Evolutionary conservation across 2,113 vertebrate species (phyloP), one percentile per base, ranked within the genome.

Genomic region (Scomber japonicus): DNA sequence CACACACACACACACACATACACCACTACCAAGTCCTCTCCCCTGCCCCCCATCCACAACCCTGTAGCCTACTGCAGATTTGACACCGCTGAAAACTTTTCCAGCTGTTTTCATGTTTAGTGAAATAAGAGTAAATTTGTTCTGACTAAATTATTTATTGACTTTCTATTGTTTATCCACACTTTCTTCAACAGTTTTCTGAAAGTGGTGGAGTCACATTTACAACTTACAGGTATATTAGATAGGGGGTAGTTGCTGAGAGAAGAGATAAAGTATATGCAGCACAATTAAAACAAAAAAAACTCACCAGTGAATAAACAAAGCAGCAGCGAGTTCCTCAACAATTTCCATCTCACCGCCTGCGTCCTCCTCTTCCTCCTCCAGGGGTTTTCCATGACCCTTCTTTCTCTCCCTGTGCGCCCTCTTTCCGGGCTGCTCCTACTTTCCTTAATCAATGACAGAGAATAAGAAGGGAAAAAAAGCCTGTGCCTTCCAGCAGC

Each of bases 281-380:
- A 4, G 1, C 3, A 60, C 0, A 12, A 24, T 7, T 14, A 16
- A 53, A 14, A 11, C 10, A 30, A 3, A 21, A 21, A 21, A 14
- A 78, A 78, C 88, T 94, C 83, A 95, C 95, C 93, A 35, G 93
- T 65, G 61, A 95, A 86, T 4, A 95, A 78, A 74, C 85, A 92
- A 3, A 95, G 85, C 30, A 95, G 84, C 75, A 95, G 75, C 31
- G 93, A 92, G 63, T 75, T 89, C 53, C 88, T 81, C 57, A 93
- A 7, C 72, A 92, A 54, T 44, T 67, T 88, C 92, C 92, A 92
- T 8, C 88, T 75, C 11, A 72, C 15, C 54, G 71, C 75, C 76
- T 57, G 81, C 46, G 65, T 54, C 80, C 68, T 62, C 69, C 70
- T 19, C 54, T n/a, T 24, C 56, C 69, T 80, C 72, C 80, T 84